Evolutionary conservation across 1,140 invertebrate species (phyloP).

Genomic region (Octopus bimaculoides): DNA sequence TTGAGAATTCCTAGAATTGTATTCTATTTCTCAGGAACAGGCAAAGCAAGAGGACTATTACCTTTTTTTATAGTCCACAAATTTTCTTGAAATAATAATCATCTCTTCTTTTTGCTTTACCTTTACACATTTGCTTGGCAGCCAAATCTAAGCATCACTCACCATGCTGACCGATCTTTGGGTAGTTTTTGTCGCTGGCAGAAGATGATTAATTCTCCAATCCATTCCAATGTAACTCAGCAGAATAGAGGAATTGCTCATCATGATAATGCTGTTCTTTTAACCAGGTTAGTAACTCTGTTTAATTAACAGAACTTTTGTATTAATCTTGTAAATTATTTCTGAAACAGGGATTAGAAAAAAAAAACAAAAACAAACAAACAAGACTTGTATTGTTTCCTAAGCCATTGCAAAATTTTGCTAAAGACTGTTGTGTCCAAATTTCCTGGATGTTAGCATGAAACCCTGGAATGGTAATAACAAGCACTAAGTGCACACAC

Average conservation of each 20-base stretch:
- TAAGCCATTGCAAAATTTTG: too few species aligned
- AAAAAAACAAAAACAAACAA: background rate
- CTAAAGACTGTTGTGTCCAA: too few species aligned
- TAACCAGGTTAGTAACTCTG: conserved; percentile 69
- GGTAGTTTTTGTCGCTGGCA: conserved; percentile 86
- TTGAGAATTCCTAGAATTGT: too few species aligned
- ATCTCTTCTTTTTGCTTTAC: background rate
- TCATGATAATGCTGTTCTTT: conserved; percentile 87
- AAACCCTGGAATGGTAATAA: too few species aligned
- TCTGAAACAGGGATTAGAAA: background rate
- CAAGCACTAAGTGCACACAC: too few species aligned
- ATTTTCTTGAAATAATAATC: background rate
- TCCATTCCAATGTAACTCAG: conserved; percentile 46
- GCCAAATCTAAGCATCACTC: conserved; percentile 60
- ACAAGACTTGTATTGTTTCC: too few species aligned
- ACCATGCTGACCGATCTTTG: conserved; percentile 78
- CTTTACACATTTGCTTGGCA: background rate
- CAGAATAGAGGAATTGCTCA: conserved; percentile 72
- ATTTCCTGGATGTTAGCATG: too few species aligned
- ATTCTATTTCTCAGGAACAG: background rate
- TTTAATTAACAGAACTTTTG: background rate
- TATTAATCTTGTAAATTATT: background rate
- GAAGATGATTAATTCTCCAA: conserved; percentile 68
- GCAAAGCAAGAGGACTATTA: background rate
- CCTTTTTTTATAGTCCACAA: too few species aligned